These are phyloP conservation scores for Melieria omissa DNA, from an alignment of 2,888 invertebrate genomes.

Conservation along the genomic window DNA sequence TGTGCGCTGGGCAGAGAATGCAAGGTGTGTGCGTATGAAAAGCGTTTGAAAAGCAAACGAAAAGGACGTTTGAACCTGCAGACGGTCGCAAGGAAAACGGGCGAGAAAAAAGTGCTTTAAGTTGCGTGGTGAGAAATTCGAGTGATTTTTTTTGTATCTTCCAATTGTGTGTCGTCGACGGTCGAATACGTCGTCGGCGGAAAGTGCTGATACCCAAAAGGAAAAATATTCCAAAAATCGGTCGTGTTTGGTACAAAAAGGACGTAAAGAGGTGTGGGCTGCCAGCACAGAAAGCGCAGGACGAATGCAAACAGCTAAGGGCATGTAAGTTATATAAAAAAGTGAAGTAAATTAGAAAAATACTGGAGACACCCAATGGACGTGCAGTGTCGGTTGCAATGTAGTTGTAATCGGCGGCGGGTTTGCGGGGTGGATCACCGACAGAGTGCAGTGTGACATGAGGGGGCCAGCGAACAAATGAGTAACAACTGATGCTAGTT, in stretches of 20 bases:
- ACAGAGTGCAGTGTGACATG: too few species aligned
- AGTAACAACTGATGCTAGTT: too few species aligned
- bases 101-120: conserved; percentile 48
- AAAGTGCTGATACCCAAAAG: too few species aligned
- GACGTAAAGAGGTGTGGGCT: background rate
- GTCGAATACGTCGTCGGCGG: background rate
- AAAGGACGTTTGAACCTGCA: conserved; percentile 36
- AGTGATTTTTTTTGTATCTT: conserved; percentile 19
- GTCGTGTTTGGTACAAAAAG: background rate
- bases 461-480: too few species aligned
- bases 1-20: conserved; percentile 4
- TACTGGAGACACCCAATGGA: too few species aligned
- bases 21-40: conserved; percentile 25
- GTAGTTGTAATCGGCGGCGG: too few species aligned
- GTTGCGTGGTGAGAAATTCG: conserved; percentile 52
- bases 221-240: too few species aligned
- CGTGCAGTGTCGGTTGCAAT: too few species aligned
- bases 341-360: conserved; percentile 12
- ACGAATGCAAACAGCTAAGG: conserved; percentile 14
- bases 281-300: background rate
- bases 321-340: conserved; percentile 42
- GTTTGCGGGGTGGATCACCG: too few species aligned
- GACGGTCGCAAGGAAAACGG: conserved; percentile 36
- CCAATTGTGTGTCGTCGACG: background rate
- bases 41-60: conserved; percentile 31